Conservation (phyloP, 2,888 invertebrate species). For the Drosophila anomelani region DNA sequence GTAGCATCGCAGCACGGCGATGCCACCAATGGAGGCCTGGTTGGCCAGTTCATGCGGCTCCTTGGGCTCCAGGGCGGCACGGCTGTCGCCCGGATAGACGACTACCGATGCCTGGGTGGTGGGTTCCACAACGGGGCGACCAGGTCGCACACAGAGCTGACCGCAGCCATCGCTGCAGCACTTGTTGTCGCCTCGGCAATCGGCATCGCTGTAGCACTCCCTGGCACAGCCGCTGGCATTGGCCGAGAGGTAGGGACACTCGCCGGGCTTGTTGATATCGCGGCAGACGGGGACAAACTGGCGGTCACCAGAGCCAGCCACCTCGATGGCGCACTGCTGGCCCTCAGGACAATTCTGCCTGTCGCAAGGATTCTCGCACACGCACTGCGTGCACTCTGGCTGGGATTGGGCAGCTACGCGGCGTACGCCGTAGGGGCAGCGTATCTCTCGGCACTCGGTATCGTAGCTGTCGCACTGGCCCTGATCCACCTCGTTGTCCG, state of each 20-base stretch:
- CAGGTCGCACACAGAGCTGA: conserved; percentile 88
- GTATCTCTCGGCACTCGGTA: conserved; percentile 87
- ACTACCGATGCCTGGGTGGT: conserved; percentile 84
- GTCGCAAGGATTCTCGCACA: conserved; percentile 91
- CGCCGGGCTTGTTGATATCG: conserved; percentile 87
- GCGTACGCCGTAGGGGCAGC: conserved; percentile 90
- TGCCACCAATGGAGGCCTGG: conserved; percentile 89
- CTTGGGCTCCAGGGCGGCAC: conserved; percentile 85
- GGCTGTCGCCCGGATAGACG: conserved; percentile 79
- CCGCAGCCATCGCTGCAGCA: conserved; percentile 94
- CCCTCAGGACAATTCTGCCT: conserved; percentile 87
- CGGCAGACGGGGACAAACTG: conserved; percentile 83
- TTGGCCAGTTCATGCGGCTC: conserved; percentile 87
- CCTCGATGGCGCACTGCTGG: conserved; percentile 89
- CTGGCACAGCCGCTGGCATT: conserved; percentile 87
- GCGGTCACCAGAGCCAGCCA: conserved; percentile 76
- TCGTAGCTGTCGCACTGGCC: conserved; percentile 86
- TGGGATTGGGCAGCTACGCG: conserved; percentile 86
- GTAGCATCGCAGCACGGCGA: conserved; percentile 90
- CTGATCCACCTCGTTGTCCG: conserved; percentile 74
- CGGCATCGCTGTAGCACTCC: conserved; percentile 92
- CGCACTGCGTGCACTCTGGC: conserved; percentile 89
- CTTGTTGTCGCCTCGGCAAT: conserved; percentile 91
- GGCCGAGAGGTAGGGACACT: conserved; percentile 86
- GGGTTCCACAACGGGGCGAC: conserved; percentile 83